Evolutionary conservation across 2,888 invertebrate species (phyloP), one percentile per base, ranked within the genome.

Genomic region (Amblyjoppa proteus): DNA sequence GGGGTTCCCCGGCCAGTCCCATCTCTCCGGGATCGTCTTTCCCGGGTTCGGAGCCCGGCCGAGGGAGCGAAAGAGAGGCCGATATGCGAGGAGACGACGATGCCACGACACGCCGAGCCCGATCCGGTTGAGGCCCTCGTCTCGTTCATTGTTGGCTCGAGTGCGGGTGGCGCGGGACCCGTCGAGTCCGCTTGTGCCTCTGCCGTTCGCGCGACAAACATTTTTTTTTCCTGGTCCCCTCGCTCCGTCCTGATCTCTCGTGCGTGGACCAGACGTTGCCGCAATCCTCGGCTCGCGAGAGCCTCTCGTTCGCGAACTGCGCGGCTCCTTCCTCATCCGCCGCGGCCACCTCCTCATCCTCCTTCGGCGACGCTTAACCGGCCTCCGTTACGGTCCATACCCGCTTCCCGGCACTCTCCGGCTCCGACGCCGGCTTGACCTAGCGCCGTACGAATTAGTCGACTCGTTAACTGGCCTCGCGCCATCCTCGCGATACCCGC

Each of bases 371-470:
- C 76, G 68, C 41, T 87, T 88, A 89, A 84, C 83, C 85, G 78
- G 75, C 88, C 84, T 68, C 78, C 77, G 79, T 81, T 69, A 61
- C 53, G 68, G 16, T 58, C 51, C 83, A 78, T 78, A 69, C 73
- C 76, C 61, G 66, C 70, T 70, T 58, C 82, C 71, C 68, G 49
- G 64, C 73, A 64, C 76, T 61, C 78, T 49, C 79, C 28, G 28
- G 31, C 61, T 76, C 38, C 82, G 38, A 66, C 81, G 87, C 81
- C 87, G 89, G 87, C 83, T 90, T 87, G 88, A 88, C 88, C 89
- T 89, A 89, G 89, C 91, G 89, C 89, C 78, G 82, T 90, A 91
- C 90, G 92, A 93, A 93, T 93, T 92, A 93, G 93, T 92, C 92
- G 92, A 90, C 91, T 92, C 90, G 91, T 91, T 92, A 91, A 90